A percentile compares a stretch with the other conserved stretches of the same genome.
These are phyloP conservation scores for Trichechus manatus DNA, from an alignment of 2,113 vertebrate genomes.

Conservation along the genomic window DNA sequence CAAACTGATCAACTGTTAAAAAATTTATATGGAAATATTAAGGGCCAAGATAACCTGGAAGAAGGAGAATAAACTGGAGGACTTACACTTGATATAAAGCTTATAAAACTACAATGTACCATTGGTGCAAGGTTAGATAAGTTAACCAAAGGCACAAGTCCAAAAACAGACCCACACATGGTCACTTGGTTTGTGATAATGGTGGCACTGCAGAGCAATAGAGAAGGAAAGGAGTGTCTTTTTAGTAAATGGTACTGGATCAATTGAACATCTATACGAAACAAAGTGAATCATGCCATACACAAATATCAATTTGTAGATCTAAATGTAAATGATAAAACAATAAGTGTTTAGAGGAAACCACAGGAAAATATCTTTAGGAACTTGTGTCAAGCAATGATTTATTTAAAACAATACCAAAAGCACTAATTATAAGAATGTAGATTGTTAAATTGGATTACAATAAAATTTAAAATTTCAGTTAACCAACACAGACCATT, in stretches of 20 bases:
- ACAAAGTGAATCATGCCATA: neutral
- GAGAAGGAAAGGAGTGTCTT: neutral
- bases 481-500: neutral
- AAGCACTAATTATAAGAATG: neutral
- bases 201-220: neutral
- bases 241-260: neutral
- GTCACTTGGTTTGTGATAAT: neutral
- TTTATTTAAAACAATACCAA: neutral
- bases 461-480: neutral
- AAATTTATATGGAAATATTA: neutral
- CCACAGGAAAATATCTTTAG: neutral
- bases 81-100: neutral
- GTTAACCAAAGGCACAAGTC: neutral
- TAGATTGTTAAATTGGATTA: neutral
- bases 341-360: neutral
- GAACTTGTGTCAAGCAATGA: neutral
- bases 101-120: neutral
- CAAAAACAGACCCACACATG: neutral
- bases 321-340: neutral
- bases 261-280: neutral
- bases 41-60: neutral
- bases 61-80: neutral
- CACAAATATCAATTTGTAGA: neutral
- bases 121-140: neutral
- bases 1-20: neutral